Conservation (phyloP, 2,888 invertebrate species). For the Hirtodrosophila histrioides region DNA sequence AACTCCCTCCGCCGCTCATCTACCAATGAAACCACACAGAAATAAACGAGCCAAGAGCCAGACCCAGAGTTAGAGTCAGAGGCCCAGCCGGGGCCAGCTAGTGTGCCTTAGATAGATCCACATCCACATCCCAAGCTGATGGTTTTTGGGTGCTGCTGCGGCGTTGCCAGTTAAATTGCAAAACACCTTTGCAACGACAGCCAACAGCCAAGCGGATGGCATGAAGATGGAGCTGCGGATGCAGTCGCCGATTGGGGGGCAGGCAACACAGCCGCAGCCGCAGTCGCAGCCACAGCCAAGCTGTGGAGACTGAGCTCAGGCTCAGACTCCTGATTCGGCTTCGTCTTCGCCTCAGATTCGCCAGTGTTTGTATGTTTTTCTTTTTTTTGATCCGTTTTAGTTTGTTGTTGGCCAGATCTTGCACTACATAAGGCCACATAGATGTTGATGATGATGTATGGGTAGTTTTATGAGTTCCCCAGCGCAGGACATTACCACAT, state of each 20-base stretch:
- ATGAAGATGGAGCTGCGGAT: constrained; percentile 33
- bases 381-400: constrained; percentile 59
- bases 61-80: not conserved
- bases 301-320: constrained; percentile 7
- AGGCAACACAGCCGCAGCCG: not conserved
- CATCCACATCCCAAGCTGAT: constrained; percentile 48
- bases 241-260: constrained; percentile 25
- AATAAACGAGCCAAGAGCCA: constrained; percentile 50
- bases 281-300: not conserved
- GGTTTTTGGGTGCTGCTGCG: constrained; percentile 51
- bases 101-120: constrained; percentile 61
- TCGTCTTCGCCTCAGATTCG: constrained; percentile 21
- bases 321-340: constrained; percentile 5
- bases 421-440: constrained; percentile 61
- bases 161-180: constrained; percentile 78
- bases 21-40: constrained; percentile 51
- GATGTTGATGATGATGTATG: constrained; percentile 44
- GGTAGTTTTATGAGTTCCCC: constrained; percentile 45
- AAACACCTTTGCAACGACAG: constrained; percentile 79
- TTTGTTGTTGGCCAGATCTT: constrained; percentile 56
- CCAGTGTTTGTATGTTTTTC: constrained; percentile 36
- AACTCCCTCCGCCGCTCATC: not conserved
- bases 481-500: too few relatives aligned
- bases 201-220: constrained; percentile 26
- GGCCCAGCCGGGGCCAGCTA: constrained; percentile 2